Conservation (phyloP, 2,888 invertebrate species). For the Baronia brevicornis region DNA sequence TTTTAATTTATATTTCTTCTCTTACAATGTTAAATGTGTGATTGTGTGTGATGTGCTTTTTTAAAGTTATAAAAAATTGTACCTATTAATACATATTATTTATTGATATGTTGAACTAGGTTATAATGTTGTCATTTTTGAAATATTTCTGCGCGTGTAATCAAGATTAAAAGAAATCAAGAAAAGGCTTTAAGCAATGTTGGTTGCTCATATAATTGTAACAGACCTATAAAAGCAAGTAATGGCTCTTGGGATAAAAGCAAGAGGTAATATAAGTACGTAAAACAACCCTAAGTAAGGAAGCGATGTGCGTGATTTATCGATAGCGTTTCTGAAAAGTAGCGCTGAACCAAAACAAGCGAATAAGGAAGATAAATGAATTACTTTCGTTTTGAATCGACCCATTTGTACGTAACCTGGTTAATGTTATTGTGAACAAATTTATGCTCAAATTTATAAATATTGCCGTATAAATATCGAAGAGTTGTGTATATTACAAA, state of each 20-base stretch:
- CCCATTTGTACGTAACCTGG: slow-evolving; percentile 14
- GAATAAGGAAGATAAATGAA: slow-evolving; percentile 67
- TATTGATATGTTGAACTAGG: no score
- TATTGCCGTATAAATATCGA: slow-evolving; percentile 3
- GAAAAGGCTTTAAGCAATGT: no score
- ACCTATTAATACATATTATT: no score
- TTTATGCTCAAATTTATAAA: slow-evolving; percentile 10
- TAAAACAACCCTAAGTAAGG: slow-evolving; percentile 44
- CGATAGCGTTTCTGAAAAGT: slow-evolving; percentile 49
- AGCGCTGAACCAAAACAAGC: slow-evolving; percentile 52
- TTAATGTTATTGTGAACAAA: slow-evolving; percentile 8
- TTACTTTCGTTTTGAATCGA: slow-evolving; percentile 45
- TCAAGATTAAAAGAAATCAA: no score
- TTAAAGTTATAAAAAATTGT: no score
- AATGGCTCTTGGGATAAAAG: slow-evolving; percentile 43
- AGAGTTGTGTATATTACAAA: not conserved
- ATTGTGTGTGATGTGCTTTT: no score
- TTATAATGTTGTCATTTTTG: no score
- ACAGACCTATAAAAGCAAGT: slow-evolving; percentile 31
- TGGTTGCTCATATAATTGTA: slow-evolving; percentile 26
- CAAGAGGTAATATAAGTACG: slow-evolving; percentile 23
- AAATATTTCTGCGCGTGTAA: no score
- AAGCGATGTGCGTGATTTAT: slow-evolving; percentile 64
- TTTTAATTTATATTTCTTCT: no score
- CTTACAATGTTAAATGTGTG: no score